A percentile compares a stretch with the other conserved stretches of the same genome.
These are phyloP conservation scores for Takifugu ocellatus DNA, from an alignment of 2,797 vertebrate species.

Conservation along the genomic window DNA sequence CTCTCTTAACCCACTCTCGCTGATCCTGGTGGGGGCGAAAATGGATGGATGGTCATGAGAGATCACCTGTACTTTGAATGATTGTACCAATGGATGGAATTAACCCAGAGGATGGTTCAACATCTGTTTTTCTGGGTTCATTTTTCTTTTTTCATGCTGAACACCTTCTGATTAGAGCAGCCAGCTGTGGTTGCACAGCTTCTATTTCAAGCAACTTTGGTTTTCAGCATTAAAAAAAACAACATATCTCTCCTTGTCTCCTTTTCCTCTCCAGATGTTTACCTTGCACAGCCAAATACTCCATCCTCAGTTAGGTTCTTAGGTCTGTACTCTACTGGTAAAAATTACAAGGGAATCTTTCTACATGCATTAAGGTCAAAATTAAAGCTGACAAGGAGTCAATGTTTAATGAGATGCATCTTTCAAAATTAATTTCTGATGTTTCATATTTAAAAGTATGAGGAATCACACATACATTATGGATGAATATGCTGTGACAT, in stretches of 20 bases:
- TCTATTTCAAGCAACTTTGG: constrained; percentile 24
- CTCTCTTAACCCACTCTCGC: not conserved
- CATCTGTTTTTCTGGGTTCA: constrained; percentile 13
- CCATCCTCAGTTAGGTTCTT: constrained; percentile 21
- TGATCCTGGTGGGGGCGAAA: constrained; percentile 42
- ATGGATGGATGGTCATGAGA: constrained; percentile 26
- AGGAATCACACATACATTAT: too few relatives aligned
- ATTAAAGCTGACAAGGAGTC: too few relatives aligned
- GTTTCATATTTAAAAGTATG: too few relatives aligned
- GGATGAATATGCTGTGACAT: too few relatives aligned
- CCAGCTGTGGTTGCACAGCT: not conserved
- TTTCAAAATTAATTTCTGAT: too few relatives aligned
- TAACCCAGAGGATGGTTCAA: constrained; percentile 3
- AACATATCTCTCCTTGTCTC: constrained; percentile 38
- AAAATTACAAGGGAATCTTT: not conserved
- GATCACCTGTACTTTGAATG: constrained; percentile 17
- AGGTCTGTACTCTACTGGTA: constrained; percentile 45
- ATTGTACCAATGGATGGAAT: constrained; percentile 8
- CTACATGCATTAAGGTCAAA: too few relatives aligned
- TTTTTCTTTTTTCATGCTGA: constrained; percentile 45
- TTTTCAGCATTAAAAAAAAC: constrained; percentile 50
- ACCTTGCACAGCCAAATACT: constrained; percentile 14
- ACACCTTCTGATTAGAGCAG: constrained; percentile 13
- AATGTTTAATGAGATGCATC: too few relatives aligned
- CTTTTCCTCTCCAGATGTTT: constrained; percentile 50